These are phyloP conservation scores for Drosophila mimetica DNA, from an alignment of 2,888 invertebrate genomes.

Conservation along the genomic window DNA sequence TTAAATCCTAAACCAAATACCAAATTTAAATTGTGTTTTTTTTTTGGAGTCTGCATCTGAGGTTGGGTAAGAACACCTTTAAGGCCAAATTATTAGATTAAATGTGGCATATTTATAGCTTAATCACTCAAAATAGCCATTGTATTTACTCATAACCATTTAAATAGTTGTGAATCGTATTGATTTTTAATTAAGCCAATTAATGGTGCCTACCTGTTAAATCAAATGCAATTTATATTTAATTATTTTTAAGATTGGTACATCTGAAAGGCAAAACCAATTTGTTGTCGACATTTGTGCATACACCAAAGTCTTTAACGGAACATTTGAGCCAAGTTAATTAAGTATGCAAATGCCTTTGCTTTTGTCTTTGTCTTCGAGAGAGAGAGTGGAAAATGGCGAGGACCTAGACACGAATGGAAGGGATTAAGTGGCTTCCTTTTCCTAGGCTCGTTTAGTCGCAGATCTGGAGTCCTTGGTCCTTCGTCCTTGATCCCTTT, in stretches of 20 bases:
- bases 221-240: background rate
- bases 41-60: too few relatives aligned
- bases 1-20: too few relatives aligned
- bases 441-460: constrained; percentile 68
- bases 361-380: constrained; percentile 39
- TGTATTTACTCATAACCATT: background rate
- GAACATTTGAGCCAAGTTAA: constrained; percentile 62
- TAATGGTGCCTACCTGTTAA: too few relatives aligned
- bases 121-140: background rate
- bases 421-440: constrained; percentile 67
- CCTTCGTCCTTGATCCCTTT: constrained; percentile 7
- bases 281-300: background rate
- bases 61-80: background rate
- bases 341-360: constrained; percentile 75
- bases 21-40: too few relatives aligned
- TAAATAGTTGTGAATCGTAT: background rate
- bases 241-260: background rate
- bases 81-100: background rate
- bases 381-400: constrained; percentile 8
- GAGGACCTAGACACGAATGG: constrained; percentile 16
- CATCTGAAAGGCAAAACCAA: background rate
- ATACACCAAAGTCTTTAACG: constrained; percentile 3
- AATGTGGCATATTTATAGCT: background rate
- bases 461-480: constrained; percentile 35
- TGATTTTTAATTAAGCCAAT: too few relatives aligned